Conservation (phyloP, 2,888 invertebrate species). For the Panzeria rudis region DNA sequence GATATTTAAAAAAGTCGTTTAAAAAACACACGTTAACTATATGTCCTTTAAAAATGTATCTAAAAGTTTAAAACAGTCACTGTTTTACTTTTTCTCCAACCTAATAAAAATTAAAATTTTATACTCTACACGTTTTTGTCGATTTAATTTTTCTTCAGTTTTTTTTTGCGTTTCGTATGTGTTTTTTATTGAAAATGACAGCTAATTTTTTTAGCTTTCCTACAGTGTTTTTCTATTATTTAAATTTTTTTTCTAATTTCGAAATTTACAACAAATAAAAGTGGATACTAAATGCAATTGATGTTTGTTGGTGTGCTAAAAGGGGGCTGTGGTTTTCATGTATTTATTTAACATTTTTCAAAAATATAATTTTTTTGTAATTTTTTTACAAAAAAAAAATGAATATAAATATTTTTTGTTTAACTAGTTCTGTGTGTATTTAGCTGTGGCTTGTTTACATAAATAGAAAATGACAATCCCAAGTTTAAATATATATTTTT, state of each 20-base stretch:
- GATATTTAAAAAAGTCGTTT: neutral
- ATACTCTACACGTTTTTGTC: slow-evolving; percentile 46
- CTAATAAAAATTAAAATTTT: slow-evolving; percentile 41
- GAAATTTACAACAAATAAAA: slow-evolving; percentile 29
- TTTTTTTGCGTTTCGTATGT: slow-evolving; percentile 10
- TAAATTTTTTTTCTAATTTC: slow-evolving; percentile 31
- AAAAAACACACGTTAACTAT: neutral
- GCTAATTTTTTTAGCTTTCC: slow-evolving; percentile 46
- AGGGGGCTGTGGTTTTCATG: slow-evolving; percentile 56
- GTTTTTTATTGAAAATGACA: slow-evolving; percentile 69
- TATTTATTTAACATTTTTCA: slow-evolving; percentile 29
- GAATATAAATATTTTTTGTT: slow-evolving; percentile 27
- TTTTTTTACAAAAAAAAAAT: slow-evolving; percentile 20
- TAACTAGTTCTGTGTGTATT: slow-evolving; percentile 39
- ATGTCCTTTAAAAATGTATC: too few species aligned
- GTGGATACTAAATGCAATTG: slow-evolving; percentile 28
- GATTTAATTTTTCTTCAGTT: slow-evolving; percentile 1
- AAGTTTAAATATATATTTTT: slow-evolving; percentile 47
- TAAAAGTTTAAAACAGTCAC: neutral
- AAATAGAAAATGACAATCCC: slow-evolving; percentile 70
- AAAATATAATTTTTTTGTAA: slow-evolving; percentile 16
- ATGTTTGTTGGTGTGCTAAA: slow-evolving; percentile 58
- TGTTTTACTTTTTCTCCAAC: neutral
- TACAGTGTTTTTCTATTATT: slow-evolving; percentile 27
- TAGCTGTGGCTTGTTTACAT: slow-evolving; percentile 58